Percentiles rank a stretch among this genome's conserved stretches.
phyloP scores from a whole-genome alignment of 2,113 vertebrate species.

The Cinclus cinclus region DNA sequence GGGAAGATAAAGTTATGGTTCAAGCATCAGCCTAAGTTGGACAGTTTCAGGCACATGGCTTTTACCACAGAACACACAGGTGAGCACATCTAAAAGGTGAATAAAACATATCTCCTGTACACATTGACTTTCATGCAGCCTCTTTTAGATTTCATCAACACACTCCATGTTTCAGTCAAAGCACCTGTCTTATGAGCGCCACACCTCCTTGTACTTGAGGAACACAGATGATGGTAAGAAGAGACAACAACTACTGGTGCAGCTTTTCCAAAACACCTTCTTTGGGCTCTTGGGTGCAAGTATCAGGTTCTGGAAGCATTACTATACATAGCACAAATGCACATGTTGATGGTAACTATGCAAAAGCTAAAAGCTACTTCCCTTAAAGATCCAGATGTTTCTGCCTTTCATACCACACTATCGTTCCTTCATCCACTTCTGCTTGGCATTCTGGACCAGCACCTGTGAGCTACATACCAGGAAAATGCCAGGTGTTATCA shows the following conservation, averaged over 20 bases:
- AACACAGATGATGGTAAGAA: background rate
- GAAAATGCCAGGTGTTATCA: background rate
- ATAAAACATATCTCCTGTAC: slow-evolving; percentile 54
- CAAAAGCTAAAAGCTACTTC: background rate
- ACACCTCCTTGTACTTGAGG: background rate
- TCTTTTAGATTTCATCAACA: background rate
- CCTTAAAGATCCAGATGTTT: background rate
- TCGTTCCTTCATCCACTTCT: background rate
- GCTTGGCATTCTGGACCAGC: background rate
- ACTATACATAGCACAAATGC: accelerated
- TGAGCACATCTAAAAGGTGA: slow-evolving; percentile 35
- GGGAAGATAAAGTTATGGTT: background rate
- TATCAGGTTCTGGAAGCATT: background rate
- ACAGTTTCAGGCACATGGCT: slow-evolving; percentile 63
- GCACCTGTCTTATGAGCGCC: background rate
- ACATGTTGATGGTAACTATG: background rate
- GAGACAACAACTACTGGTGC: background rate
- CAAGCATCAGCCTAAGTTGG: slow-evolving; percentile 1
- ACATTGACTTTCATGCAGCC: background rate
- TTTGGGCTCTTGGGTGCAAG: background rate
- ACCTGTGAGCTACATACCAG: background rate
- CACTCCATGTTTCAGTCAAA: background rate
- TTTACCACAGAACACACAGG: background rate
- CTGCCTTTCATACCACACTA: background rate
- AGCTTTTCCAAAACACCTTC: background rate